Conservation (phyloP, 2,797 vertebrate species). For the Hyperoplus immaculatus region DNA sequence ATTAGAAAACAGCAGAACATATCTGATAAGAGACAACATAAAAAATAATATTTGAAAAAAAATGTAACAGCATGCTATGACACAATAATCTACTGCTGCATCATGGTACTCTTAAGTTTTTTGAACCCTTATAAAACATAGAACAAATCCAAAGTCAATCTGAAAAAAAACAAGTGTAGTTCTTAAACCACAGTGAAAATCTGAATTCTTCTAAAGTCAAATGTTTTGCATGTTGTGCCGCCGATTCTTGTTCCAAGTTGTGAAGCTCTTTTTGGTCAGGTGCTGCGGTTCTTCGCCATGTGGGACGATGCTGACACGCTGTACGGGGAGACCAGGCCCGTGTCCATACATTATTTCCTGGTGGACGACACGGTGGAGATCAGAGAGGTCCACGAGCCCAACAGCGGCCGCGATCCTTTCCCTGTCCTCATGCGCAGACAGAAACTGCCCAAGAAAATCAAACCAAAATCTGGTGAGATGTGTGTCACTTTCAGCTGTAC, state of each 20-base stretch:
- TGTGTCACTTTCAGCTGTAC: not conserved
- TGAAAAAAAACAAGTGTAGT: not conserved
- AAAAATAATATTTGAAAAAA: too few relatives aligned
- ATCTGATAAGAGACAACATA: too few relatives aligned
- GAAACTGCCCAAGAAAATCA: constrained; percentile 87
- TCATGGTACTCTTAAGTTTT: too few relatives aligned
- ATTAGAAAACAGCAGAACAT: too few relatives aligned
- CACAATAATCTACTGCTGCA: too few relatives aligned
- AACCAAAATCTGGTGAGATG: constrained; percentile 66
- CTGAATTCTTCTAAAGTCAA: constrained; percentile 1
- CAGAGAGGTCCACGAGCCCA: constrained; percentile 87
- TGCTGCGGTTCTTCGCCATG: constrained; percentile 91
- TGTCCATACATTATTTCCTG: constrained; percentile 92
- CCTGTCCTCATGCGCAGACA: constrained; percentile 90
- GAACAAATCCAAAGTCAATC: not conserved
- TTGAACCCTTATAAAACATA: too few relatives aligned
- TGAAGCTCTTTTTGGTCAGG: constrained; percentile 76
- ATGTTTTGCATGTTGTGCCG: not conserved
- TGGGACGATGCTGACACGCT: constrained; percentile 87
- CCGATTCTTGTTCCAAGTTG: not conserved
- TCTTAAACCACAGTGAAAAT: not conserved
- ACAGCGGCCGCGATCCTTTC: constrained; percentile 90
- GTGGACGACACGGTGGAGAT: constrained; percentile 93
- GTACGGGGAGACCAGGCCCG: constrained; percentile 83
- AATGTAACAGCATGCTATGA: too few relatives aligned